phyloP scores from a whole-genome alignment of 2,113 vertebrate genomes.

The Cariama cristata region DNA sequence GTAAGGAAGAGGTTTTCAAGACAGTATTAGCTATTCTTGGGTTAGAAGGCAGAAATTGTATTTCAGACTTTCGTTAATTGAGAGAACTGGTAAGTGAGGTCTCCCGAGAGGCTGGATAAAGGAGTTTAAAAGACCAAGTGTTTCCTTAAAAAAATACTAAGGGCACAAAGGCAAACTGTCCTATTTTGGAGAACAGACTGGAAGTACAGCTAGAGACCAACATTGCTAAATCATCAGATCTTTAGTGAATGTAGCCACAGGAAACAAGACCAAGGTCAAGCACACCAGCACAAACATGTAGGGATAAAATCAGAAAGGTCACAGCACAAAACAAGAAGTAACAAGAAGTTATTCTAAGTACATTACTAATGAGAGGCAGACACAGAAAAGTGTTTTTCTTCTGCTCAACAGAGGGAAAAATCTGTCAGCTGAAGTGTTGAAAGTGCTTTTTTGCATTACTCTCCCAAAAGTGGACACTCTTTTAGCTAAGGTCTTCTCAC shows the following conservation, averaged over 20 bases:
- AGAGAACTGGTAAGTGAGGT: conserved; percentile 17
- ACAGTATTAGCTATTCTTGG: neutral
- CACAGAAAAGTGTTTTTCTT: conserved; percentile 2
- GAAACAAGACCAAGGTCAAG: conserved; percentile 40
- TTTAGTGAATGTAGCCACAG: conserved; percentile 21
- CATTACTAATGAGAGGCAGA: neutral
- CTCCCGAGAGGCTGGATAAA: conserved; percentile 18
- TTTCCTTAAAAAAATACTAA: conserved; percentile 36
- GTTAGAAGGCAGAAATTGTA: conserved; percentile 30
- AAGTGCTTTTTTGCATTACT: neutral
- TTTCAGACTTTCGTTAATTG: neutral
- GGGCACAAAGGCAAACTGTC: conserved; percentile 54
- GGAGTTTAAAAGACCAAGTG: neutral
- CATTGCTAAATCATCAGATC: conserved; percentile 27
- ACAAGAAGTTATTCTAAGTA: conserved; percentile 51
- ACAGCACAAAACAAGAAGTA: conserved; percentile 40
- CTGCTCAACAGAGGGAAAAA: neutral
- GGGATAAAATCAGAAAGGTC: conserved; percentile 56
- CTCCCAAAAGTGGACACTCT: neutral
- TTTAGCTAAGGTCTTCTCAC: neutral
- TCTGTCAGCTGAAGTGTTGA: neutral
- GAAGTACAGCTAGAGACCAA: conserved; percentile 42
- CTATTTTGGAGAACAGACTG: conserved; percentile 47
- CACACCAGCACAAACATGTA: conserved; percentile 19
- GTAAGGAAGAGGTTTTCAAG: conserved; percentile 72